Percentiles rank a stretch among this genome's conserved stretches.
Evolutionary conservation across 2,888 invertebrate genomes (phyloP).

Genomic region (Hermaeophaga mercurialis): DNA sequence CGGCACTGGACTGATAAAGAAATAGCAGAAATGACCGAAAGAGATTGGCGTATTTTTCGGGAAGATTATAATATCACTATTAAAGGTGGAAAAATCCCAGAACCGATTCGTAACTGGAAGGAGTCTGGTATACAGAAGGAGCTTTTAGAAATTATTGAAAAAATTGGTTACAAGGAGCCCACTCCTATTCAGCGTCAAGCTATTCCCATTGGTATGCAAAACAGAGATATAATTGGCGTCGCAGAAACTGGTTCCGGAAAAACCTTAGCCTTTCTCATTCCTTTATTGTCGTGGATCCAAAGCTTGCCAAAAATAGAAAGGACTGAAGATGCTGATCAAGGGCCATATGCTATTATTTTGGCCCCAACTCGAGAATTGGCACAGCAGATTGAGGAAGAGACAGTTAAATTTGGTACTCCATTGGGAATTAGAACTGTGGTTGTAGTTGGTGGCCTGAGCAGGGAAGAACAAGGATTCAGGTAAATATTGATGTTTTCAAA

Average conservation of each 20-base stretch:
- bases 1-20: constrained; percentile 98
- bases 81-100: constrained; percentile 96
- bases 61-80: constrained; percentile 99
- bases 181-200: constrained; percentile 99
- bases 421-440: constrained; percentile 91
- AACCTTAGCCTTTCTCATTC: constrained; percentile 97
- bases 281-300: constrained; percentile 96
- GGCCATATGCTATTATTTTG: constrained; percentile 98
- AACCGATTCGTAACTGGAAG: constrained; percentile 93
- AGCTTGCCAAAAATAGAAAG: constrained; percentile 95
- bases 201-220: constrained; percentile 96
- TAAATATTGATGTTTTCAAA: constrained; percentile 2
- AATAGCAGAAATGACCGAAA: constrained; percentile 93
- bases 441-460: constrained; percentile 96
- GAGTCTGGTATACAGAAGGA: constrained; percentile 91
- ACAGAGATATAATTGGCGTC: constrained; percentile 92
- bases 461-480: constrained; percentile 96
- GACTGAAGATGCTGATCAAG: constrained; percentile 88
- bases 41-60: constrained; percentile 99
- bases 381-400: constrained; percentile 99
- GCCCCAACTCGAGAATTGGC: constrained; percentile 99
- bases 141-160: constrained; percentile 90
- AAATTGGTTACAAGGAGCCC: constrained; percentile 96
- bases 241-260: constrained; percentile 98
- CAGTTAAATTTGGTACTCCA: constrained; percentile 94